phyloP scores from a whole-genome alignment of 2,888 invertebrate species.

The Tenthredo scrophulariae region DNA sequence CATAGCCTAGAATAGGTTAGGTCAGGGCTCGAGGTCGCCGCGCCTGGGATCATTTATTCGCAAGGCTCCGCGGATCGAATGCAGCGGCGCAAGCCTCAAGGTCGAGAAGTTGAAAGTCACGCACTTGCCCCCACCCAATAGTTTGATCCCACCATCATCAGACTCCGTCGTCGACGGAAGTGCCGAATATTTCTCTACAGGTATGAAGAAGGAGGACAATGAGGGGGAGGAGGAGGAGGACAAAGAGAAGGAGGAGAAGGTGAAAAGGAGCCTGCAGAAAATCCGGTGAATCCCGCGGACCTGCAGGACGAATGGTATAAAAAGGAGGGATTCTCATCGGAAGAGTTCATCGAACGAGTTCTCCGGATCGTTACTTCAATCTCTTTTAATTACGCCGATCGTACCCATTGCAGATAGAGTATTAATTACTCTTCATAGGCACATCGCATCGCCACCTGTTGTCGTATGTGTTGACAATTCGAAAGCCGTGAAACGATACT shows the following conservation, averaged over 20 bases:
- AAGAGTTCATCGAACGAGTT: constrained; percentile 1
- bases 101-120: constrained; percentile 50
- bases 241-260: not conserved
- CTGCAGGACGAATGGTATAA: not conserved
- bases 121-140: not conserved
- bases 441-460: not conserved
- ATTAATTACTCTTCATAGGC: not conserved
- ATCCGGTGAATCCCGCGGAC: not conserved
- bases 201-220: not conserved
- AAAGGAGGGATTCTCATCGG: not conserved
- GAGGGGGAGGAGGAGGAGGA: not conserved
- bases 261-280: not conserved
- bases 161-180: constrained; percentile 34
- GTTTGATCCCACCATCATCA: not conserved
- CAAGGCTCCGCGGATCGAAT: constrained; percentile 7
- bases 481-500: not conserved
- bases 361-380: not conserved
- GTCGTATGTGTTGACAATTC: not conserved
- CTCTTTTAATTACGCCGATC: not conserved
- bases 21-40: constrained; percentile 71
- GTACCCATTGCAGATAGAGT: not conserved
- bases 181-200: constrained; percentile 19
- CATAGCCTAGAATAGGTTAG: constrained; percentile 78
- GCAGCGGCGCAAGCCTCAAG: constrained; percentile 37
- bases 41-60: constrained; percentile 42